Base-by-base conservation (phyloP, 2,113 vertebrate genomes). In the Istiophorus platypterus region DNA sequence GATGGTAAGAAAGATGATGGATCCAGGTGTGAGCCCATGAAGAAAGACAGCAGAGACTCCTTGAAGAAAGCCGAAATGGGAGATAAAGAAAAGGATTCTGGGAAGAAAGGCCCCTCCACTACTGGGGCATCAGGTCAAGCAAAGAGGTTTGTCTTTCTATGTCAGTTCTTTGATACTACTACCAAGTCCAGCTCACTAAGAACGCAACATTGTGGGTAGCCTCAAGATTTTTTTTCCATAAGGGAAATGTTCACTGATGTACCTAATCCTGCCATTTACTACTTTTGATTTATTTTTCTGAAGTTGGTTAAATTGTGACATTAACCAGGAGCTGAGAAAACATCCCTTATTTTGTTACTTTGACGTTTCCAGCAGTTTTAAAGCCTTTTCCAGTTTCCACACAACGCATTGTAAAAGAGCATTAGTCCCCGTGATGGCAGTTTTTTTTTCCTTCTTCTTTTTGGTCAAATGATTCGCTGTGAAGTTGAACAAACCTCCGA, bases 81-180 rank as follows among this genome's bases (percentile, higher is more conserved):
- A 98, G 98, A 99, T 92, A 99, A 98, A 97, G 98, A 99, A 94
- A 99, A 98, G 96, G 98, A 99, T 96, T 97, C 97, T 97, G 97
- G 97, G 97, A 99, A 99, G 98, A 99, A 99, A 99, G 98, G 97
- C 97, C 97, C 96, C 96, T 98, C 96, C 91, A 94, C 98, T 96
- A 95, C 98, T 96, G 98, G 98, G 97, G 96, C 97, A 92, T 96
- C 97, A 96, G 97, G 97, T 98, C 98, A 98, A 99, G 98, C 97
- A 97, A 99, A 99, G 98, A 99, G 98, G 98, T 99, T 99, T 98
- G 98, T 99, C 97, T 99, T 99, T 99, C 97, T 99, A 99, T 99
- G 98, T 99, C 98, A 97, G 98, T 99, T 99, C 96, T 99, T 99
- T 99, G 97, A 97, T 98, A 96, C 97, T 97, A 96, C 95, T 99